Percentiles rank a stretch among this genome's conserved stretches.
Evolutionary conservation across 1,140 invertebrate species (phyloP).

Genomic region (Magallana angulata): DNA sequence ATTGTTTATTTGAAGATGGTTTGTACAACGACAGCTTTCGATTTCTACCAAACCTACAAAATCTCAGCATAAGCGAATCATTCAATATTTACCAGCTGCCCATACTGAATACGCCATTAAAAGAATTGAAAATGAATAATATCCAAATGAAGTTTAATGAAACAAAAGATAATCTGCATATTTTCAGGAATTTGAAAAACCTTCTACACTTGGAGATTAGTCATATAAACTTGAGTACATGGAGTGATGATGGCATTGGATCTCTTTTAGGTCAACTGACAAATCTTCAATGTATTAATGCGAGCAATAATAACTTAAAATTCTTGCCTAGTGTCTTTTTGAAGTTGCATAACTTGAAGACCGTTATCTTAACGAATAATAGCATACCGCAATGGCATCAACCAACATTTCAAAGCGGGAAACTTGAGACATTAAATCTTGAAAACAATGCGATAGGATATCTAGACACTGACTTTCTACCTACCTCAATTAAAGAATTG

Average conservation of each 20-base stretch:
- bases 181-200: neutral
- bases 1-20: slow-evolving; percentile 23
- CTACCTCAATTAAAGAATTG: neutral
- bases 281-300: neutral
- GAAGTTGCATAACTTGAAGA: neutral
- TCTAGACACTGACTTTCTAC: neutral
- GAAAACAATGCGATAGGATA: neutral
- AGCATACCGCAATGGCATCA: neutral
- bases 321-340: neutral
- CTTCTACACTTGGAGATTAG: neutral
- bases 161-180: neutral
- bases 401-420: neutral
- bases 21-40: neutral
- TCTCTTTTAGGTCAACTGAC: neutral
- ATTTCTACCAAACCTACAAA: neutral
- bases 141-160: neutral
- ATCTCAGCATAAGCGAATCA: neutral
- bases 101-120: neutral
- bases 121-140: neutral
- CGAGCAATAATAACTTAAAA: neutral
- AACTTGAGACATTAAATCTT: neutral
- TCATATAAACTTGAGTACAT: neutral
- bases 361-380: neutral
- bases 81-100: slow-evolving; percentile 18
- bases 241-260: neutral